Evolutionary conservation across 2,113 vertebrate species (phyloP).

Genomic region (Camelus bactrianus): DNA sequence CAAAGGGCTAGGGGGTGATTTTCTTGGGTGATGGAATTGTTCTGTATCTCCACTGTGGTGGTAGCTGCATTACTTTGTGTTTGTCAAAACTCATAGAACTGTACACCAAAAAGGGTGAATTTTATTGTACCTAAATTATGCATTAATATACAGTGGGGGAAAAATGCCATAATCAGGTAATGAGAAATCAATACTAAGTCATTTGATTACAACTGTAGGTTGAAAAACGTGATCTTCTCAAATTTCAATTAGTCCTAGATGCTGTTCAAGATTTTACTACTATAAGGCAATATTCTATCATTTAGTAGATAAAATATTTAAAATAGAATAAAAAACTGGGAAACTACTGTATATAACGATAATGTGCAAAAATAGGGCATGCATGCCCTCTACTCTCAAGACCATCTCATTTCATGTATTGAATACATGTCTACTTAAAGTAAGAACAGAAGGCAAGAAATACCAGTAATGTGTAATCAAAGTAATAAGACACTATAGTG

Average conservation of each 20-base stretch:
- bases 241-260: not conserved
- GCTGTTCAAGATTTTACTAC: not conserved
- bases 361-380: not conserved
- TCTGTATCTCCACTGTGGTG: not conserved
- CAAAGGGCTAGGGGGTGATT: not conserved
- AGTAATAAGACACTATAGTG: not conserved
- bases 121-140: not conserved
- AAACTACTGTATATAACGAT: not conserved
- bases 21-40: not conserved
- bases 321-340: not conserved
- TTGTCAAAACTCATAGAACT: not conserved
- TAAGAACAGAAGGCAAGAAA: not conserved
- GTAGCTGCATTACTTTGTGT: not conserved
- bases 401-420: not conserved
- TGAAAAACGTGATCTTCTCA: not conserved
- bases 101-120: not conserved
- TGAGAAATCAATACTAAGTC: not conserved
- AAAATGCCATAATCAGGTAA: not conserved
- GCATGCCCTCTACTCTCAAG: not conserved
- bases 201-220: not conserved
- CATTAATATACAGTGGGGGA: not conserved
- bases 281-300: slow-evolving; percentile 20
- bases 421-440: not conserved
- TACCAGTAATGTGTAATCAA: not conserved
- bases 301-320: not conserved